A percentile compares a stretch with the other conserved stretches of the same genome.
These are phyloP conservation scores for Manis pentadactyla DNA, from an alignment of 2,797 vertebrate genomes.

Conservation along the genomic window DNA sequence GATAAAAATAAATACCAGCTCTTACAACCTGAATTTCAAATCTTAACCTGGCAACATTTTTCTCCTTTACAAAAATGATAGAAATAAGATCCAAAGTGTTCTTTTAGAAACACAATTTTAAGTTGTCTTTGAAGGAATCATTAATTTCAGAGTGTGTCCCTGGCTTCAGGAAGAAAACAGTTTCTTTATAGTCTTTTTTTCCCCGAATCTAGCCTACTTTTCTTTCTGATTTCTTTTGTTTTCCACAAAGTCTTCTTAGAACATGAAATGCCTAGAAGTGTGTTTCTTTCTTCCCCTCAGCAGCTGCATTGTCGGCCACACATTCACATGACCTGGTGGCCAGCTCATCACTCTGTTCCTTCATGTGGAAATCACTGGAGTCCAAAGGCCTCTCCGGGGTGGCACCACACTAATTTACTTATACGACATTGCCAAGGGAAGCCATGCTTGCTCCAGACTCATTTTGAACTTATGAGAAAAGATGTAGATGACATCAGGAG, in stretches of 20 bases:
- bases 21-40: constrained; percentile 37
- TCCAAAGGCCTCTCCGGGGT: constrained; percentile 48
- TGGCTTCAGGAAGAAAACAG: constrained; percentile 46
- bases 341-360: constrained; percentile 49
- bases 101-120: constrained; percentile 20
- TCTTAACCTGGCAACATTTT: not conserved
- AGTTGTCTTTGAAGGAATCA: not conserved
- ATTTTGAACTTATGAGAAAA: constrained; percentile 74
- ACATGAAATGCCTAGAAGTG: constrained; percentile 46
- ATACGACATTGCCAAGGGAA: constrained; percentile 33
- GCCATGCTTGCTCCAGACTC: constrained; percentile 29
- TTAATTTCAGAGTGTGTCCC: constrained; percentile 28
- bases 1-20: not conserved
- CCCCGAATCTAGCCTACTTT: not conserved
- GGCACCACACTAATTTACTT: constrained; percentile 62
- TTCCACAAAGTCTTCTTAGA: constrained; percentile 58
- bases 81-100: not conserved
- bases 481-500: constrained; percentile 74
- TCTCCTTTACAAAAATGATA: not conserved
- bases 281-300: constrained; percentile 44
- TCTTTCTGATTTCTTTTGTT: constrained; percentile 62
- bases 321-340: constrained; percentile 59
- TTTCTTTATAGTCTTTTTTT: constrained; percentile 56
- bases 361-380: constrained; percentile 62
- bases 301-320: constrained; percentile 24